These are phyloP conservation scores for Atopsyche davidsoni DNA, from an alignment of 1,140 invertebrate species.

Conservation along the genomic window DNA sequence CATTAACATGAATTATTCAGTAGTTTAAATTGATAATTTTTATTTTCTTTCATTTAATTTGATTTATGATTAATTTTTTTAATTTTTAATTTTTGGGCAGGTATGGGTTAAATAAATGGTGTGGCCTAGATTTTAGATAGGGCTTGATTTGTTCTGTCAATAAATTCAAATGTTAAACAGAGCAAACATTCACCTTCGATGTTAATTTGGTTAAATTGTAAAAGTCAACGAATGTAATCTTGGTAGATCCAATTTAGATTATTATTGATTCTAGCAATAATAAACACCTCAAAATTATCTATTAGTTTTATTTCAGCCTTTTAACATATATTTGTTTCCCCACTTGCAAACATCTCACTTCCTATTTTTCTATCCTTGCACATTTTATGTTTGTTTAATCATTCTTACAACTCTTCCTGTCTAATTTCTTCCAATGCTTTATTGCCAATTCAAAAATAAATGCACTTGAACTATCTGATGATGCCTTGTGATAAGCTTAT, in stretches of 20 bases:
- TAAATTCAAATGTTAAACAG: conserved; percentile 13
- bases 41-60: conserved; percentile 29
- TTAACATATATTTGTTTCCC: conserved; percentile 9
- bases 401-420: conserved; percentile 3
- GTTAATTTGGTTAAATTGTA: conserved; percentile 33
- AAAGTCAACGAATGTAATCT: conserved; percentile 53
- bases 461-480: no score
- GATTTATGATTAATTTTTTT: conserved; percentile 30
- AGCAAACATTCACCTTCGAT: conserved; percentile 28
- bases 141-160: conserved; percentile 32
- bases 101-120: conserved; percentile 50
- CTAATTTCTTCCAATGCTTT: conserved; percentile 2
- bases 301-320: conserved; percentile 36
- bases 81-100: conserved; percentile 45
- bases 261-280: conserved; percentile 52
- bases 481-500: no score
- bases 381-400: conserved; percentile 5
- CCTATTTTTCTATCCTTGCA: conserved; percentile 6
- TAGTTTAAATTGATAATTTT: conserved; percentile 26
- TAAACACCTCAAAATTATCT: conserved; percentile 46
- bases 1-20: conserved; percentile 29
- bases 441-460: no score
- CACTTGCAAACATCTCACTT: background rate
- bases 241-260: conserved; percentile 49
- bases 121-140: conserved; percentile 49